Evolutionary conservation across 1,140 invertebrate genomes (phyloP).

Genomic region (Trichogramma pretiosum): DNA sequence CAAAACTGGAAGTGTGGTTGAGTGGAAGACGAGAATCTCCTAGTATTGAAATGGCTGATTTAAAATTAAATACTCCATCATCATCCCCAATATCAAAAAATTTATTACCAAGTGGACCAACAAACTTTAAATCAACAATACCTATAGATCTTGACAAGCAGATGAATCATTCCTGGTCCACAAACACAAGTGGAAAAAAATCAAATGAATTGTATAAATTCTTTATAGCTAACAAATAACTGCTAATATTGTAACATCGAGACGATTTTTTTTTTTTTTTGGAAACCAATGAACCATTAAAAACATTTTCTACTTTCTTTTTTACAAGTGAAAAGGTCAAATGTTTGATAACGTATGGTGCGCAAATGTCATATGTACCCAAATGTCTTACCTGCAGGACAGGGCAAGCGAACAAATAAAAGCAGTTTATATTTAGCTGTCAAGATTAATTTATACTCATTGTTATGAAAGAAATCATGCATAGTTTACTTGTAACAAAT

Average conservation of each 20-base stretch:
- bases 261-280: slow-evolving; percentile 13
- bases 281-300: slow-evolving; percentile 10
- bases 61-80: slow-evolving; percentile 31
- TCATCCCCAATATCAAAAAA: slow-evolving; percentile 36
- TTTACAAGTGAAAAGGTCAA: slow-evolving; percentile 12
- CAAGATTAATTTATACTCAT: slow-evolving; percentile 18
- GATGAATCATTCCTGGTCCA: slow-evolving; percentile 34
- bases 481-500: slow-evolving; percentile 19
- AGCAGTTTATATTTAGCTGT: slow-evolving; percentile 13
- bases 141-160: slow-evolving; percentile 36
- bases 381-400: slow-evolving; percentile 17
- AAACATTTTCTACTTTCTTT: slow-evolving; percentile 16
- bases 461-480: slow-evolving; percentile 17
- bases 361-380: slow-evolving; percentile 11
- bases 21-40: slow-evolving; percentile 38
- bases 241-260: slow-evolving; percentile 21
- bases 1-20: slow-evolving; percentile 45
- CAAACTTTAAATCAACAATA: slow-evolving; percentile 32
- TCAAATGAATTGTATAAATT: slow-evolving; percentile 42
- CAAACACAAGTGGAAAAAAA: slow-evolving; percentile 35
- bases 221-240: slow-evolving; percentile 43
- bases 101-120: slow-evolving; percentile 29
- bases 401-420: slow-evolving; percentile 15
- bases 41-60: slow-evolving; percentile 39
- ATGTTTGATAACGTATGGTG: slow-evolving; percentile 11